Conservation (phyloP, 2,113 vertebrate species). For the Rafetus swinhoei region DNA sequence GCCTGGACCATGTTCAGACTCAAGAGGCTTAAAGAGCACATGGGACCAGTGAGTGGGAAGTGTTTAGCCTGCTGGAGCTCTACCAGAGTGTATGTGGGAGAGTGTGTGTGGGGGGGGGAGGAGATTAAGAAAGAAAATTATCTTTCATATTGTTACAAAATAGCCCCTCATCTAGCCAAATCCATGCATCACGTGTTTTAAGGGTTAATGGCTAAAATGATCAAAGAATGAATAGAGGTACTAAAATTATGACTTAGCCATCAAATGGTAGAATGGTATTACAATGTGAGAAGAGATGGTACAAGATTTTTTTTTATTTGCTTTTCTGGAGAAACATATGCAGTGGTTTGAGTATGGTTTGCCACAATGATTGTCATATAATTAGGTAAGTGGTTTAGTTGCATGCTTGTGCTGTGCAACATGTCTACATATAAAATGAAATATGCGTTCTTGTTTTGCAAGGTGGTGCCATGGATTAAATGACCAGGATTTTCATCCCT, state of each 20-base stretch:
- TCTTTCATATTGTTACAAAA: constrained; percentile 8
- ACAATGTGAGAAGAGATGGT: neutral
- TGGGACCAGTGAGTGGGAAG: neutral
- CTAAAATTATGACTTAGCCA: neutral
- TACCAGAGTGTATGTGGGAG: no score
- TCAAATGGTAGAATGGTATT: constrained; percentile 14
- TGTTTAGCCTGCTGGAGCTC: neutral
- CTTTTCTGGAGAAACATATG: constrained; percentile 59
- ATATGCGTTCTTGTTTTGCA: constrained; percentile 43
- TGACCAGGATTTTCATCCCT: neutral
- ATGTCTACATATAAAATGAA: constrained; percentile 22
- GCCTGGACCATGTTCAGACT: neutral
- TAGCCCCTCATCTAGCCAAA: neutral
- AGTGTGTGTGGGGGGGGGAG: neutral
- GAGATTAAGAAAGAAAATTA: neutral
- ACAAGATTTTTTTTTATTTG: constrained; percentile 42
- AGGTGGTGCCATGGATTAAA: constrained; percentile 19
- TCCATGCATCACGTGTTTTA: neutral
- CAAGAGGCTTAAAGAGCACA: neutral
- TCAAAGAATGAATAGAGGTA: neutral
- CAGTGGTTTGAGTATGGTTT: constrained; percentile 72
- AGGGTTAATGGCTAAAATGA: neutral
- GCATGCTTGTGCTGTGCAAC: constrained; percentile 39
- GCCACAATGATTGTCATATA: constrained; percentile 67
- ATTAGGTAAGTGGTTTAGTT: constrained; percentile 65